phyloP scores from a whole-genome alignment of 2,888 invertebrate species.

The Heliconius ethilla region DNA sequence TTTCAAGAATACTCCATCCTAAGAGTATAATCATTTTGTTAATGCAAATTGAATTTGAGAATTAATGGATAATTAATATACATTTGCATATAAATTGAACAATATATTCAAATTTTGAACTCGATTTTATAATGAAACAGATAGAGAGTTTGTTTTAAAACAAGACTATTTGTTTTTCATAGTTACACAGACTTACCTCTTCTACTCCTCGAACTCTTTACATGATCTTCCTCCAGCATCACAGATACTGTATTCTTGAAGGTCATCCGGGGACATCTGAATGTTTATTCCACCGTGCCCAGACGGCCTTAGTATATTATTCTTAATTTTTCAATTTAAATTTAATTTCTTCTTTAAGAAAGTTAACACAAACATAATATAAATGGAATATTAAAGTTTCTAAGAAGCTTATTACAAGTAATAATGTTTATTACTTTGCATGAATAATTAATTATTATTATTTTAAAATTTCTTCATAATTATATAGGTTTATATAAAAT shows the following conservation, averaged over 20 bases:
- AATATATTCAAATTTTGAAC: neutral
- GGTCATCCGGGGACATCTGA: too few relatives aligned
- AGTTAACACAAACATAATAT: neutral
- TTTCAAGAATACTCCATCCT: neutral
- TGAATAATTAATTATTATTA: neutral
- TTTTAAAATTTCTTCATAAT: neutral
- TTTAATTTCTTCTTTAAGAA: neutral
- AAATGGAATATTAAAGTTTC: neutral
- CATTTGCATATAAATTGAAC: neutral
- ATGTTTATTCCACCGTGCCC: too few relatives aligned
- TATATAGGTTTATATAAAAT: neutral
- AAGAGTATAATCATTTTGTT: neutral
- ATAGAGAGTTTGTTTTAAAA: neutral
- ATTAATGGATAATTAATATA: neutral
- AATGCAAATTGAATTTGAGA: neutral
- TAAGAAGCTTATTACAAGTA: neutral
- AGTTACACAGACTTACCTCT: neutral
- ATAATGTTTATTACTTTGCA: neutral
- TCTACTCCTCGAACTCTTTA: neutral
- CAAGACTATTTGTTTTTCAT: neutral
- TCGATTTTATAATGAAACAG: neutral
- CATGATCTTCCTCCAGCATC: too few relatives aligned
- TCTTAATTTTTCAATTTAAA: neutral
- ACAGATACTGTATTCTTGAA: too few relatives aligned
- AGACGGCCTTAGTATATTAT: too few relatives aligned